Conservation (phyloP, 2,888 invertebrate species). For the Allygus modestus region DNA sequence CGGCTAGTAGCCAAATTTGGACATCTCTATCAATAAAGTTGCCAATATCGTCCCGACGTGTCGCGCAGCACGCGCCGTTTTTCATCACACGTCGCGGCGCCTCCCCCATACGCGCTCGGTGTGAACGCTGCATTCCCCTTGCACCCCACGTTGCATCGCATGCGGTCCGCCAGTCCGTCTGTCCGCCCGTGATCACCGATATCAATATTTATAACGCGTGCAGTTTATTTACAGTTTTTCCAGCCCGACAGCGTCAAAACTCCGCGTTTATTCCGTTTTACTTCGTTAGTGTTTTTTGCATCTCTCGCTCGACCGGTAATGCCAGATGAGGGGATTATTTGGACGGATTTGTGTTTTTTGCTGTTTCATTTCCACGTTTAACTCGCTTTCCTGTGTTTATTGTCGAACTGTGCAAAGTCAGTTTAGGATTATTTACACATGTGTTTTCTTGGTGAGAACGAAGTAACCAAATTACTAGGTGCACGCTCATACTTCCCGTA, state of each 20-base stretch:
- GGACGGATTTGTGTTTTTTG: constrained; percentile 28
- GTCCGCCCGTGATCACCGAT: constrained; percentile 2
- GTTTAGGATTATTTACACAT: too few relatives aligned
- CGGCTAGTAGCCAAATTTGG: too few relatives aligned
- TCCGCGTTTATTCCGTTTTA: constrained; percentile 12
- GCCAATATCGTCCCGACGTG: too few relatives aligned
- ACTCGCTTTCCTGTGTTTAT: too few relatives aligned
- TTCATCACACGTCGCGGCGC: too few relatives aligned
- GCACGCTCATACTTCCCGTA: too few relatives aligned
- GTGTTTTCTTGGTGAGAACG: too few relatives aligned
- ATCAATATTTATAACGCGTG: constrained; percentile 36
- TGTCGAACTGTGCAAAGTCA: too few relatives aligned
- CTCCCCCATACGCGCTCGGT: background rate
- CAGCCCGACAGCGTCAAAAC: constrained; percentile 9
- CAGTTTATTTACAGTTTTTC: constrained; percentile 50
- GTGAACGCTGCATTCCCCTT: background rate
- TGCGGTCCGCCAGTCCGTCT: background rate
- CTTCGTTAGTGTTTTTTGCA: constrained; percentile 42
- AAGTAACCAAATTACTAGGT: too few relatives aligned
- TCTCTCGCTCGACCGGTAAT: constrained; percentile 3
- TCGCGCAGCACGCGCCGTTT: too few relatives aligned
- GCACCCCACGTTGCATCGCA: background rate
- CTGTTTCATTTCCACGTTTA: background rate
- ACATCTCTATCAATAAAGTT: too few relatives aligned
- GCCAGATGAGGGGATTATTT: constrained; percentile 33